Conservation (phyloP, 2,797 vertebrate species). For the Hipposideros larvatus region DNA sequence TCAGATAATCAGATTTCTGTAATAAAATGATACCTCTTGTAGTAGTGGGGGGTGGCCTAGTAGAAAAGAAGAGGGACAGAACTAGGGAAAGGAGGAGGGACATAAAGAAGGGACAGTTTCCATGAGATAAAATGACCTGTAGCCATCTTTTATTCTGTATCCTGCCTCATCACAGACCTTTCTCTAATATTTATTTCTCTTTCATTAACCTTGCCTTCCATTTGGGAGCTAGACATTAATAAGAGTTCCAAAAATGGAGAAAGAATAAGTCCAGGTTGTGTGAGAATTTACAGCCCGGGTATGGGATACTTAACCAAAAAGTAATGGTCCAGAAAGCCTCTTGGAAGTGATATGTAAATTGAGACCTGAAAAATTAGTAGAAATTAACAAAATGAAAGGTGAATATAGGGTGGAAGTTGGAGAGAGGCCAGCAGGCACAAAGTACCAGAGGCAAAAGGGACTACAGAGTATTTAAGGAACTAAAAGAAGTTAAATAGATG, state of each 20-base stretch:
- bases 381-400: not conserved
- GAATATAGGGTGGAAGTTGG: not conserved
- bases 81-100: not conserved
- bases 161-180: not conserved
- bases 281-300: not conserved
- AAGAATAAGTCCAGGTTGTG: not conserved
- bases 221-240: not conserved
- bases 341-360: not conserved
- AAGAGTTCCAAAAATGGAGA: not conserved
- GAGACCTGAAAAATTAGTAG: not conserved
- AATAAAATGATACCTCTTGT: not conserved
- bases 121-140: not conserved
- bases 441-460: not conserved
- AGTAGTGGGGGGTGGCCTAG: not conserved
- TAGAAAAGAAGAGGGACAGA: not conserved
- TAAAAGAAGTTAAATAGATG: not conserved
- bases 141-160: not conserved
- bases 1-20: not conserved
- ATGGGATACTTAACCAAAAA: not conserved
- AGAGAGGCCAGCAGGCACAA: not conserved
- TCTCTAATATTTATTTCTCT: not conserved
- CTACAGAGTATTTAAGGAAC: not conserved
- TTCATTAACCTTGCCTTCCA: not conserved
- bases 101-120: not conserved
- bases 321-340: not conserved